Base-by-base conservation (phyloP, 2,797 vertebrate species). In the Phrynocephalus guinanensis region DNA sequence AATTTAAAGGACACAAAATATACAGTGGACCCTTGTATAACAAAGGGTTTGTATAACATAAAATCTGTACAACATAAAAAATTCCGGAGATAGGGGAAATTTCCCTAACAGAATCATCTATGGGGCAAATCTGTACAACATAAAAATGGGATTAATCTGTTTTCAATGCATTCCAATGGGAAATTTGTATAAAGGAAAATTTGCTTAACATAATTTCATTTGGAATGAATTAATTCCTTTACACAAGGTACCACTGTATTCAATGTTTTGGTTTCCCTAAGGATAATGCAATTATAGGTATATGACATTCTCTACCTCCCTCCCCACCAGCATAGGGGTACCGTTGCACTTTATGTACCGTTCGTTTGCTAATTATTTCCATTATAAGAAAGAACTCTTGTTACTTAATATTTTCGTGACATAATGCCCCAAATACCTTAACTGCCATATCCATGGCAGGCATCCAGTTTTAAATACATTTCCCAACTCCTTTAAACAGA, bases 401-500 rank as follows among this genome's bases (percentile, higher is more conserved):
- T 30, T 26, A 77, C n/a, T 33, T 11, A 38, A 10, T 11, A 77
- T 76, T 87, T 56, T 18, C 6, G 56, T 26, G 44, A 5, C 80
- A 66, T 78, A 52, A 52, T 50, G 24, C 63, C 33, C 30, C 16
- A 70, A 52, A 52, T 68, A 30, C 30, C 22, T 77, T 70, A 66
- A 56, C 33, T 13, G 66, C 75, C 60, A 22, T 79, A 75, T 26
- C 60, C 82, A 60, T 63, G 50, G 38, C 67, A 88, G 18, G 73
- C 78, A 87, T 78, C 50, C 26, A 60, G 66, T 72, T 83, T 71
- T 48, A 83, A 83, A 83, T 24, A 63, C 78, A 9, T 70, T 70
- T 60, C 28, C 22, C 52, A 75, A 79, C 67, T 26, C 79, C 28
- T 33, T 71, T 79, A 72, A 86, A 84, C 33, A 72, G 22, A 84